A percentile compares a stretch with the other conserved stretches of the same genome.
Conservation (phyloP, 2,888 invertebrate genomes). For the Cephus pygmeus region DNA sequence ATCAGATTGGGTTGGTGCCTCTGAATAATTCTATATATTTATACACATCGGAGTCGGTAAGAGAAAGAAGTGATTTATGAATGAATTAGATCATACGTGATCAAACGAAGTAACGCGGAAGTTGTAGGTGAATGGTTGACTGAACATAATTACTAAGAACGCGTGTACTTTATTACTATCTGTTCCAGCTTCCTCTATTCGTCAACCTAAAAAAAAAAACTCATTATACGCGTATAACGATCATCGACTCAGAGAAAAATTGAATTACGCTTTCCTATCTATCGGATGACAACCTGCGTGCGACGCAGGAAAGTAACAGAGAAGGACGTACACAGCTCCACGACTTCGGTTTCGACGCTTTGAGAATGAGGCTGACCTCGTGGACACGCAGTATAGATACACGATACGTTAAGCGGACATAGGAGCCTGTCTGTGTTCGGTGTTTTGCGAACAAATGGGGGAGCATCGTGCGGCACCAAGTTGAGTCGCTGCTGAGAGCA, state of each 20-base stretch:
- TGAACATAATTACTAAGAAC: background rate
- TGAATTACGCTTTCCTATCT: background rate
- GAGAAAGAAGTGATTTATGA: background rate
- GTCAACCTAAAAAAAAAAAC: background rate
- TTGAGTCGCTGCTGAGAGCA: conserved; percentile 50
- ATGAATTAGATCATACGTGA: background rate
- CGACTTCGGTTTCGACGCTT: background rate
- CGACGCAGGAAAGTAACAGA: background rate
- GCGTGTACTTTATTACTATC: background rate
- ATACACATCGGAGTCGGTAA: background rate
- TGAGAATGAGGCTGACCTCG: background rate
- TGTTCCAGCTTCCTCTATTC: background rate
- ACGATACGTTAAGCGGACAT: conserved; percentile 40
- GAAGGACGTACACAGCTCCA: background rate
- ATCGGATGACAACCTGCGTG: background rate
- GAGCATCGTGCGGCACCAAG: conserved; percentile 55
- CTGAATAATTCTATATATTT: background rate
- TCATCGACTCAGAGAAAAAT: background rate
- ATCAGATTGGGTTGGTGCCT: background rate
- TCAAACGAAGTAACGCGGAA: background rate
- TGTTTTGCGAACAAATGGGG: conserved; percentile 64
- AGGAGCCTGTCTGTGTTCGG: conserved; percentile 53
- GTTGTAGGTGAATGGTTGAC: background rate
- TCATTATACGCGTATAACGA: background rate
- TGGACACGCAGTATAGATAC: conserved; percentile 15